Evolutionary conservation across 2,888 invertebrate genomes (phyloP), one percentile per base, ranked within the genome.

Genomic region (Lasiommata megera): DNA sequence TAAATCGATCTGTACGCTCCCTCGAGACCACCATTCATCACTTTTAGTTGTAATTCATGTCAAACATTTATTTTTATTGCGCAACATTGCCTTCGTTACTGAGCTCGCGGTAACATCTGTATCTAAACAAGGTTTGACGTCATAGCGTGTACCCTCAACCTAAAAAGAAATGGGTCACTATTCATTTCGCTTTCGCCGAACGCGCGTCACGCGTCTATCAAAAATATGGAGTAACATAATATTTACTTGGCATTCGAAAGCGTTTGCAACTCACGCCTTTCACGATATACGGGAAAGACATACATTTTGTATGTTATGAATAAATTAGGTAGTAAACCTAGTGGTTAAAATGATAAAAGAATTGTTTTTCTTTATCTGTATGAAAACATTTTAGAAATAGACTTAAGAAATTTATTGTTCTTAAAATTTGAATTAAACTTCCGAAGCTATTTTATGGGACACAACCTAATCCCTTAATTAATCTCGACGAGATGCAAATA

Each of bases 121-220:
- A 67, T 66, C 62, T 60, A 53, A 57, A 57, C 65, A 67, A 52
- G 64, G 67, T 77, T 79, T 86, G 86, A 89, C 89, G 89, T 89
- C 88, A 88, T 64, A 61, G 36, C 61, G 70, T 73, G 69, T 72
- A 74, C 69, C 69, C 75, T 76, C 74, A 69, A 74, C 57, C 60
- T 53, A 54, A 55, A 60, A 78, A 79, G 77, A 88, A 84, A 84
- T 86, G 80, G 88, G 87, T 80, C 87, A 82, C 69, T 71, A 77
- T 77, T 77, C 47, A 16, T 29, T 40, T 76, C 69, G 76, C 77
- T 82, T 84, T 82, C 72, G 75, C 68, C 65, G 65, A 69, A 68
- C 73, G 74, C 77, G 74, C 83, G 80, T 84, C 84, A 83, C 74
- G 68, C 76, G 70, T 71, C 70, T 69, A 74, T 72, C 41, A 67